Evolutionary conservation across 2,797 vertebrate genomes (phyloP).

Genomic region (Thaleichthys pacificus): DNA sequence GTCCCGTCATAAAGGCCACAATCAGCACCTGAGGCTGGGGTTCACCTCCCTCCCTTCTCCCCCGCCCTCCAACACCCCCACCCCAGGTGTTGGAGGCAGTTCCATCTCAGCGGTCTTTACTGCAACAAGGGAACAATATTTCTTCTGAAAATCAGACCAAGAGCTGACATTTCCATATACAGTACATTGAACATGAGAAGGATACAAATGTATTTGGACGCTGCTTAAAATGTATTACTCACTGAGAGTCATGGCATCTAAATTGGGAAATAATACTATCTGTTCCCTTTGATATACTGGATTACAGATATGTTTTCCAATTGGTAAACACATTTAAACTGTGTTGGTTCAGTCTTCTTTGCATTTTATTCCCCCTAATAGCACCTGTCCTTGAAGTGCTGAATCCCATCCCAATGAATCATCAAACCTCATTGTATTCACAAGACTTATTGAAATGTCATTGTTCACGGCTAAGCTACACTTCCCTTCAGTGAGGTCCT

Average conservation of each 20-base stretch:
- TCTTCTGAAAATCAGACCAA: not conserved
- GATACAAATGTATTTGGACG: not conserved
- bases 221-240: not conserved
- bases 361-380: too few species aligned
- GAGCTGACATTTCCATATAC: not conserved
- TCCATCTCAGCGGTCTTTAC: not conserved
- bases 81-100: slow-evolving; percentile 4
- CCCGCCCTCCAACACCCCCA: slow-evolving; percentile 13
- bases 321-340: too few species aligned
- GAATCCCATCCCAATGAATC: too few species aligned
- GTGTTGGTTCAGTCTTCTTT: too few species aligned
- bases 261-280: not conserved
- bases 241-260: not conserved
- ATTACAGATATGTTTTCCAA: not conserved
- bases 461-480: too few species aligned
- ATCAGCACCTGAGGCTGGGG: not conserved
- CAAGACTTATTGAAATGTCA: too few species aligned
- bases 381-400: too few species aligned
- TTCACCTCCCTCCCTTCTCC: not conserved
- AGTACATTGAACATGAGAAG: not conserved
- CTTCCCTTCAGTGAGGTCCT: too few species aligned
- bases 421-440: too few species aligned
- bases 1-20: slow-evolving; percentile 3
- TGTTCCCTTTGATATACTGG: not conserved
- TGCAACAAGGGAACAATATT: not conserved